Evolutionary conservation across 2,888 invertebrate species (phyloP).

Genomic region (Drosophila setosimentum): DNA sequence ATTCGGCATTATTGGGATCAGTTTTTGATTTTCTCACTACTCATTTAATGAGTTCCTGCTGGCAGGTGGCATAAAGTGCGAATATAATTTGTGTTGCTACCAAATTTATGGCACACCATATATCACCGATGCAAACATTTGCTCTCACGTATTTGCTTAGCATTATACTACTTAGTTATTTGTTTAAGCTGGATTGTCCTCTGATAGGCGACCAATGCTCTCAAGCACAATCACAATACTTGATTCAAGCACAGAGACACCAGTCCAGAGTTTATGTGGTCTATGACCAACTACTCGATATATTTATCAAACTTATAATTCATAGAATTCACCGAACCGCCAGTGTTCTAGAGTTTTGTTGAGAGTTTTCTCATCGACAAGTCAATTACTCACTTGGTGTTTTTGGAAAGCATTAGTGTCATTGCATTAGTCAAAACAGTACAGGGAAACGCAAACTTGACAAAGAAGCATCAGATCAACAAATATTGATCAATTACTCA

Average conservation of each 20-base stretch:
- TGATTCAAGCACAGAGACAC: neutral
- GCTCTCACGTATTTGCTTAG: neutral
- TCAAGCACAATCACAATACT: neutral
- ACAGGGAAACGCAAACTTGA: slow-evolving; percentile 31
- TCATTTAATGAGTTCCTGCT: slow-evolving; percentile 19
- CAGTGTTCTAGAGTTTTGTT: slow-evolving; percentile 1
- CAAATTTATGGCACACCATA: slow-evolving; percentile 46
- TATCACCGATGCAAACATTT: slow-evolving; percentile 25
- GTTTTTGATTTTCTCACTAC: slow-evolving; percentile 8
- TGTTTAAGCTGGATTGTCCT: neutral
- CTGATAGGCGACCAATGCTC: neutral
- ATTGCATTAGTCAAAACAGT: slow-evolving; percentile 50
- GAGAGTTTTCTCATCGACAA: slow-evolving; percentile 14
- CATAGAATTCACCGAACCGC: no score
- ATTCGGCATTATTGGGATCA: slow-evolving; percentile 54
- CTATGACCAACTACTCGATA: neutral
- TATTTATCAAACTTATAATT: no score
- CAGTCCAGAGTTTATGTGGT: neutral
- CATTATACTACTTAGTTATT: slow-evolving; percentile 9
- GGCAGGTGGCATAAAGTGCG: slow-evolving; percentile 52
- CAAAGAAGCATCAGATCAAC: slow-evolving; percentile 51
- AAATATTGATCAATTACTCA: slow-evolving; percentile 75
- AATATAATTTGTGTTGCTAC: slow-evolving; percentile 35
- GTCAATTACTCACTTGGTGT: slow-evolving; percentile 42
- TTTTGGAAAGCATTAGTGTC: slow-evolving; percentile 15